Evolutionary conservation across 2,113 vertebrate species (phyloP).

Genomic region (Phaetusa simplex): DNA sequence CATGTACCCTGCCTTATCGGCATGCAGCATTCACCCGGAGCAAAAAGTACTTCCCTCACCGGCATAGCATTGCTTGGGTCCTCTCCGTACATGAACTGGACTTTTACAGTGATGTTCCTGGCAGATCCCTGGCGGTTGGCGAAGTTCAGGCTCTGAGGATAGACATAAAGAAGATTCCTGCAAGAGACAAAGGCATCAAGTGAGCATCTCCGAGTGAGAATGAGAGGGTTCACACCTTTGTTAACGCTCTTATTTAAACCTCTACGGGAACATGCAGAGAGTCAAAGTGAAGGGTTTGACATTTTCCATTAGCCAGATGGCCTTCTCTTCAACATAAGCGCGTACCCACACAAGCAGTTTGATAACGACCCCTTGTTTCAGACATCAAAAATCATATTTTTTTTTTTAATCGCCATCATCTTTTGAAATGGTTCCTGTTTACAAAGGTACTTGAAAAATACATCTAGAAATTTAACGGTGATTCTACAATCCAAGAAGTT

Average conservation of each 20-base stretch:
- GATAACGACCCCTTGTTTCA: neutral
- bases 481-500: neutral
- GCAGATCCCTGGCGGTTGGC: conserved; percentile 98
- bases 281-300: neutral
- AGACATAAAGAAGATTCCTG: conserved; percentile 96
- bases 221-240: neutral
- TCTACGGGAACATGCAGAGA: neutral
- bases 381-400: neutral
- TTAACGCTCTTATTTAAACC: neutral
- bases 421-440: neutral
- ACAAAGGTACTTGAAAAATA: neutral
- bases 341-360: neutral
- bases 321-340: neutral
- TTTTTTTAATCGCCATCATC: neutral
- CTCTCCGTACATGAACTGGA: conserved; percentile 98
- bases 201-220: neutral
- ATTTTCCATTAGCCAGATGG: neutral
- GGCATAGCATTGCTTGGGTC: conserved; percentile 95
- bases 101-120: conserved; percentile 98
- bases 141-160: conserved; percentile 97
- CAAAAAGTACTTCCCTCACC: conserved; percentile 71
- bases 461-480: neutral
- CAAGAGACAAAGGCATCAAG: conserved; percentile 25
- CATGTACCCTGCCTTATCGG: neutral
- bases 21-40: neutral